Conservation (phyloP, 2,888 invertebrate genomes). For the Stenodema calcarata region DNA sequence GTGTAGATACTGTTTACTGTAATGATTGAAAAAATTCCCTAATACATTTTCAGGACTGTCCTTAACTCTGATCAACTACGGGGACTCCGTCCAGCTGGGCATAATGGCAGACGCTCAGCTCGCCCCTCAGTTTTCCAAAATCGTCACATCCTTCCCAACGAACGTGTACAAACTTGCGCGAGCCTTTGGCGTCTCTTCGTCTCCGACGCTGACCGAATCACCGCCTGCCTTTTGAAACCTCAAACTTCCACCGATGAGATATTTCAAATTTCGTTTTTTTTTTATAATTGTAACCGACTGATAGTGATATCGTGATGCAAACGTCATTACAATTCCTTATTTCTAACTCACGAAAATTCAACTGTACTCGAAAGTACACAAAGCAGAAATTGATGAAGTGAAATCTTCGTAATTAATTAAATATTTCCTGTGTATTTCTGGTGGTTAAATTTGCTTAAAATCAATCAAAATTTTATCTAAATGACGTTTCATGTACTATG, state of each 20-base stretch:
- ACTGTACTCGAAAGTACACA: too few species aligned
- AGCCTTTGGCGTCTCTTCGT: background rate
- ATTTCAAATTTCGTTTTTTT: too few species aligned
- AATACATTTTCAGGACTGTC: conserved; percentile 68
- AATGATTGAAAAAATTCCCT: conserved; percentile 42
- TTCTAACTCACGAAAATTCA: too few species aligned
- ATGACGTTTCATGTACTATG: too few species aligned
- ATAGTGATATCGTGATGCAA: too few species aligned
- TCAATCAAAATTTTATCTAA: too few species aligned
- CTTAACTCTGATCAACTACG: conserved; percentile 74
- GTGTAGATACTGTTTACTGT: background rate
- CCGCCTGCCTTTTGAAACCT: background rate
- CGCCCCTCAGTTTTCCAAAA: conserved; percentile 69
- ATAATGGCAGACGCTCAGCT: conserved; percentile 76
- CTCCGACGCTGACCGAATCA: background rate
- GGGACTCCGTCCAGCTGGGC: conserved; percentile 69
- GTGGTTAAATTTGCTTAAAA: too few species aligned
- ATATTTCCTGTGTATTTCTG: too few species aligned
- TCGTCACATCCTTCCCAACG: conserved; percentile 61
- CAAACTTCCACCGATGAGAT: background rate
- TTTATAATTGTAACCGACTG: too few species aligned
- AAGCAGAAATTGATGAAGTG: too few species aligned
- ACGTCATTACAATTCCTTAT: too few species aligned
- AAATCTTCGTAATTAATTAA: too few species aligned
- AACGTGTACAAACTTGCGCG: conserved; percentile 43